A percentile compares a stretch with the other conserved stretches of the same genome.
These are phyloP conservation scores for Diceros bicornis DNA, from an alignment of 2,797 vertebrate species.

Conservation along the genomic window DNA sequence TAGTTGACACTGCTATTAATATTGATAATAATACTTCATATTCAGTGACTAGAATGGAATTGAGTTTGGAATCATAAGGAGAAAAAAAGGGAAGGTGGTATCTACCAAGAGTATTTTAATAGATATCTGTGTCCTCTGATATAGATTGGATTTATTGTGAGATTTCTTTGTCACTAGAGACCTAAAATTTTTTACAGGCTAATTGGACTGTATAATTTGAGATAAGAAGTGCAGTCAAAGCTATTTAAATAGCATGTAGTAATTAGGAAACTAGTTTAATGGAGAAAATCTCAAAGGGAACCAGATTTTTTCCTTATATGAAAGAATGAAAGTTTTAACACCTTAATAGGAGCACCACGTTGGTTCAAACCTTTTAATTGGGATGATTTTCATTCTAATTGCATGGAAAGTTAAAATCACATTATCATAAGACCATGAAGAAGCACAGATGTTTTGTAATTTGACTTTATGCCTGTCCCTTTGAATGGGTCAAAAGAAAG, in stretches of 20 bases:
- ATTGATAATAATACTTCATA: conserved; percentile 29
- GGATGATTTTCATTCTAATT: conserved; percentile 80
- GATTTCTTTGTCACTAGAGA: conserved; percentile 68
- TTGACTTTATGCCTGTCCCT: conserved; percentile 53
- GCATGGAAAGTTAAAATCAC: conserved; percentile 80
- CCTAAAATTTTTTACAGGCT: conserved; percentile 69
- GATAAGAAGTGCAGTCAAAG: conserved; percentile 61
- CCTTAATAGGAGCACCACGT: conserved; percentile 74
- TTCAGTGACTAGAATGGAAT: neutral
- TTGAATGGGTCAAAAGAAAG: conserved; percentile 46
- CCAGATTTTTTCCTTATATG: conserved; percentile 43
- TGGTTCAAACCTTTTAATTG: conserved; percentile 81
- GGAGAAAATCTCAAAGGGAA: conserved; percentile 74
- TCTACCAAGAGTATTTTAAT: conserved; percentile 62
- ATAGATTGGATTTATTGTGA: conserved; percentile 58
- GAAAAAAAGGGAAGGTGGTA: neutral
- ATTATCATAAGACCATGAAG: conserved; percentile 61
- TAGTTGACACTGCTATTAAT: neutral
- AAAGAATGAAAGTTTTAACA: conserved; percentile 63
- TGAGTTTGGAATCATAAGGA: neutral
- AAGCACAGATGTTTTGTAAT: conserved; percentile 70
- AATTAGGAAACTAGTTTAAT: conserved; percentile 80
- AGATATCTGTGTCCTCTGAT: conserved; percentile 50
- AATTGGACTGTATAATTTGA: conserved; percentile 78
- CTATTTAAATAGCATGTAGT: conserved; percentile 76